phyloP scores from a whole-genome alignment of 2,888 invertebrate genomes.

The Acleris sparsana region DNA sequence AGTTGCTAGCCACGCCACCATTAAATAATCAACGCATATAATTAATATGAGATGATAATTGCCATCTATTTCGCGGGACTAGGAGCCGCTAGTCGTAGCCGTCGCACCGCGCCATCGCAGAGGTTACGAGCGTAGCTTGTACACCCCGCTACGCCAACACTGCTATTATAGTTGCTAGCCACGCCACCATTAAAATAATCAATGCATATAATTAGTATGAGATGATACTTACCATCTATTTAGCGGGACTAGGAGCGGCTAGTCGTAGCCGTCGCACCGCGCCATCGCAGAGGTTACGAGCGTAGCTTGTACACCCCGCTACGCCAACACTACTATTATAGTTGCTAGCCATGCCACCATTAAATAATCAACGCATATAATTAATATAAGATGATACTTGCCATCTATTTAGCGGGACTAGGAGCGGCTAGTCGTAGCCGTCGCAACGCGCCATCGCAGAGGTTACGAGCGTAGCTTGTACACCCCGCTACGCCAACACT shows the following conservation, averaged over 20 bases:
- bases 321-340: neutral
- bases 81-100: too few relatives aligned
- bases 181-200: too few relatives aligned
- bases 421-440: constrained; percentile 91
- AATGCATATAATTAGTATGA: too few relatives aligned
- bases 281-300: constrained; percentile 95
- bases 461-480: constrained; percentile 88
- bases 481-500: constrained; percentile 53
- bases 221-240: constrained; percentile 88
- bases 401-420: constrained; percentile 96
- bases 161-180: too few relatives aligned
- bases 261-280: constrained; percentile 95
- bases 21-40: too few relatives aligned
- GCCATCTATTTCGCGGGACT: too few relatives aligned
- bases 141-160: neutral
- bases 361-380: too few relatives aligned
- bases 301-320: constrained; percentile 82
- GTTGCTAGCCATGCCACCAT: too few relatives aligned
- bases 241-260: constrained; percentile 93
- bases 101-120: too few relatives aligned
- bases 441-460: constrained; percentile 98
- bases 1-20: too few relatives aligned
- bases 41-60: constrained; percentile 14
- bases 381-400: constrained; percentile 41
- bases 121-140: too few relatives aligned